These are phyloP conservation scores for Arenicola marina DNA, from an alignment of 2,888 invertebrate species.

Conservation along the genomic window DNA sequence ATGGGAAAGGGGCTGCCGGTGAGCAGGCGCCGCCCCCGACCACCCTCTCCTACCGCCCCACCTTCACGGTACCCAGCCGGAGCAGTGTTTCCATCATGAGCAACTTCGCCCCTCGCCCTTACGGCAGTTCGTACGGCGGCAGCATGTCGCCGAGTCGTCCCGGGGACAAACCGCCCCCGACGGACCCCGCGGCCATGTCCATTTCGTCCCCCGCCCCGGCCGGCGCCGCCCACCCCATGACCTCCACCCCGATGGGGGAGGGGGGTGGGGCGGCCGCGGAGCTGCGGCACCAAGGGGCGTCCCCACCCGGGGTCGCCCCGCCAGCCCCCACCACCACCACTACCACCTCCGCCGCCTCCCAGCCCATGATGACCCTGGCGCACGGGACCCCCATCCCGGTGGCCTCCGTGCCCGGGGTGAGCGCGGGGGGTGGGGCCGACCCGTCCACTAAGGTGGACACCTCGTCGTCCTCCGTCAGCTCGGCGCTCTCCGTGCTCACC, in stretches of 20 bases:
- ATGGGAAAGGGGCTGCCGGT: background rate
- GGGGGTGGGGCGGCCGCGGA: too few species aligned
- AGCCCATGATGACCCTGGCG: background rate
- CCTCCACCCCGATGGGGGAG: too few species aligned
- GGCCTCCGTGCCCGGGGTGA: too few species aligned
- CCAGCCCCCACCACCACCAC: too few species aligned
- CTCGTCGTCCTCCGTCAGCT: slow-evolving; percentile 17
- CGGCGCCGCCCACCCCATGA: slow-evolving; percentile 12
- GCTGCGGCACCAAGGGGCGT: too few species aligned
- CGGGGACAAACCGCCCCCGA: slow-evolving; percentile 76
- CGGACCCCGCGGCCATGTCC: slow-evolving; percentile 37
- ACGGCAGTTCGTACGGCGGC: slow-evolving; percentile 49
- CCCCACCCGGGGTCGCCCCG: too few species aligned
- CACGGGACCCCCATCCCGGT: background rate
- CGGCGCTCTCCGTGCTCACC: slow-evolving; percentile 25
- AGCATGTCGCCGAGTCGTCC: slow-evolving; percentile 47
- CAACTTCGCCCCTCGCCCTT: slow-evolving; percentile 50
- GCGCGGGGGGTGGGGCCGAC: background rate
- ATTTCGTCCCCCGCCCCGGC: slow-evolving; percentile 13
- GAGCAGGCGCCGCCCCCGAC: background rate
- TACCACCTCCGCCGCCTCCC: too few species aligned
- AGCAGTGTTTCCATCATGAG: slow-evolving; percentile 7
- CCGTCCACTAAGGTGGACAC: slow-evolving; percentile 9
- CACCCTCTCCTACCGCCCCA: background rate
- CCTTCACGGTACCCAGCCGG: background rate